phyloP scores from a whole-genome alignment of 2,888 invertebrate genomes.

The Palloptera scutellata region DNA sequence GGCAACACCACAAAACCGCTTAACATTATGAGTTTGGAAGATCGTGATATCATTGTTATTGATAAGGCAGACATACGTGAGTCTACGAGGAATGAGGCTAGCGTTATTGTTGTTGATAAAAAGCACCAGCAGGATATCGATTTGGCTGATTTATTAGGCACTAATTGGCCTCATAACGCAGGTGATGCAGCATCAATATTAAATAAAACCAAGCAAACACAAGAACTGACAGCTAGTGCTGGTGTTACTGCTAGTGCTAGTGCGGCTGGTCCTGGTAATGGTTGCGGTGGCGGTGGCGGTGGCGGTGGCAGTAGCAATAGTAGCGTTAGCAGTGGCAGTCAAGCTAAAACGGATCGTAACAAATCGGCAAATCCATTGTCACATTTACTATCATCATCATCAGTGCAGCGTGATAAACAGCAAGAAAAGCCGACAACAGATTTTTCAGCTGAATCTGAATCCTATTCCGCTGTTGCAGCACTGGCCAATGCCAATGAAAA shows the following conservation, averaged over 20 bases:
- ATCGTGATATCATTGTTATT: slow-evolving; percentile 58
- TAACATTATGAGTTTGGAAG: slow-evolving; percentile 46
- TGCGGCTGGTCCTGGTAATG: no score
- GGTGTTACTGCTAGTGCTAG: slow-evolving; percentile 19
- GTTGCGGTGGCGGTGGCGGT: slow-evolving; percentile 33
- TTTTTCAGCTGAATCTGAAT: no score
- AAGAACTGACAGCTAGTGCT: slow-evolving; percentile 33
- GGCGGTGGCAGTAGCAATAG: slow-evolving; percentile 43
- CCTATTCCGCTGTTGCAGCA: no score
- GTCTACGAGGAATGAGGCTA: slow-evolving; percentile 52
- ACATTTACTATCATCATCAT: slow-evolving; percentile 62
- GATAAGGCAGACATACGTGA: slow-evolving; percentile 57
- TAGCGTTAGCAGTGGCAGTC: slow-evolving; percentile 42
- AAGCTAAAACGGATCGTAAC: slow-evolving; percentile 63
- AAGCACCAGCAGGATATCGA: slow-evolving; percentile 52
- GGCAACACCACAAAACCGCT: slow-evolving; percentile 28
- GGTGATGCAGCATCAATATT: slow-evolving; percentile 58
- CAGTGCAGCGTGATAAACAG: no score
- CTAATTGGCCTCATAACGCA: slow-evolving; percentile 59
- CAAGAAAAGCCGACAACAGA: no score
- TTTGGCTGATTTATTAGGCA: slow-evolving; percentile 56
- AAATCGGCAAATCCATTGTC: slow-evolving; percentile 71
- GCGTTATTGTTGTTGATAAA: slow-evolving; percentile 55
- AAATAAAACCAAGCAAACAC: slow-evolving; percentile 44
- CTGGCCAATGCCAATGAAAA: no score